A percentile compares a stretch with the other conserved stretches of the same genome.
Evolutionary conservation across 2,888 invertebrate species (phyloP).

Genomic region (Seladonia tumulorum): DNA sequence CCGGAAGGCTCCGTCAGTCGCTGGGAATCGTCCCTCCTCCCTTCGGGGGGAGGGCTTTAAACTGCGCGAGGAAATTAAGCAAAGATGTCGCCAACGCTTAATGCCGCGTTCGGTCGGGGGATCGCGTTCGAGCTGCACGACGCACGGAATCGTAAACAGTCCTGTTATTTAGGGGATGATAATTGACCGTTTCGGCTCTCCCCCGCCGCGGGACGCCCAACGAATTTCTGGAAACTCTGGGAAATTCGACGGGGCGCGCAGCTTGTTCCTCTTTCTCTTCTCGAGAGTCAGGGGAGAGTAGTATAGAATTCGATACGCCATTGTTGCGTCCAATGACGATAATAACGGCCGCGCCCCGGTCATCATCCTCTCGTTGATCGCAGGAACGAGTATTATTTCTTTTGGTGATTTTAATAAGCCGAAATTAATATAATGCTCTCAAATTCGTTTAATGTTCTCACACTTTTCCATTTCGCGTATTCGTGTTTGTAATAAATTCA

Average conservation of each 20-base stretch:
- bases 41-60: constrained; percentile 42
- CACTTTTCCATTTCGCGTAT: too few relatives aligned
- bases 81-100: constrained; percentile 82
- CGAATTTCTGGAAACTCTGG: constrained; percentile 69
- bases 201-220: constrained; percentile 62
- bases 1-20: constrained; percentile 64
- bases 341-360: constrained; percentile 35
- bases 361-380: constrained; percentile 30
- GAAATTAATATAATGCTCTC: too few relatives aligned
- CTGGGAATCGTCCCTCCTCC: constrained; percentile 31
- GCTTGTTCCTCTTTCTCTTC: constrained; percentile 55
- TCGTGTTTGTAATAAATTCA: too few relatives aligned
- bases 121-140: constrained; percentile 55
- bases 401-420: too few relatives aligned
- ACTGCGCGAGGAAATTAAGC: constrained; percentile 78
- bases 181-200: constrained; percentile 77
- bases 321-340: constrained; percentile 59
- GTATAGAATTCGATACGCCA: constrained; percentile 65
- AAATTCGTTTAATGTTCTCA: too few relatives aligned
- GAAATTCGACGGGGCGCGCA: constrained; percentile 57
- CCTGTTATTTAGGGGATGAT: constrained; percentile 81
- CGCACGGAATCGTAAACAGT: constrained; percentile 80
- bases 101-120: constrained; percentile 63
- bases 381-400: background rate
- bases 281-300: constrained; percentile 38